Base-by-base conservation (phyloP, 2,888 invertebrate genomes). In the Drosophila neonasuta region DNA sequence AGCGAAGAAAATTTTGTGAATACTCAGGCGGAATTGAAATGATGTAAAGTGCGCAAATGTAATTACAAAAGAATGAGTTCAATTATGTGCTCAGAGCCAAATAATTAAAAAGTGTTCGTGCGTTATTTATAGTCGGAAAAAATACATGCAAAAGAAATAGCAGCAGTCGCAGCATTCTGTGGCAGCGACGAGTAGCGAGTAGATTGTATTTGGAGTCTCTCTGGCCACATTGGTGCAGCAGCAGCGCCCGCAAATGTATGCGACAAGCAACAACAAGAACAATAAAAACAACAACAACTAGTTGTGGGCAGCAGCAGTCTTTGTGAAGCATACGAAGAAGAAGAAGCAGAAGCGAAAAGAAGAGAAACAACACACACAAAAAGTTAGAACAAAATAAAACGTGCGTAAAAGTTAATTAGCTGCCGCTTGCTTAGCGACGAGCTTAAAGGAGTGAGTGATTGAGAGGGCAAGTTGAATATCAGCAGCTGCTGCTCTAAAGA, bases 161-260 rank as follows among this genome's bases (percentile, higher is more conserved):
- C 63, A 70, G 77, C 76, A 76, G 71, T 59, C 63, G 71, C 54
- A 71, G 74, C 66, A 75, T 71, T 75, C 71, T 71, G 62, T 81
- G 82, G 70, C 82, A 80, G 77, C 71, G 71, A 76, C 80, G 85
- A 81, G 58, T 71, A 81, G 60, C 80, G 80, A 80, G 80, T 79
- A 73, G 65, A 63, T 70, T 54, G 36, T 36, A 36, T 36, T 66
- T 66, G 79, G 71, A 77, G 74, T 71, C 74, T 74, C 71, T 74
- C 74, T 74, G 76, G 73, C 73, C 75, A 73, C 75, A 73, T 73
- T 74, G 75, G 71, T 70, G 73, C 68, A 36, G 36, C n/a, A 74
- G 71, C 60, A 68, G 74, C 72, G 72, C 72, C 68, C 78, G 79
- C 80, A 79, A 79, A 79, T 83, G 80, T 74, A 83, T 74, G 74